Base-by-base conservation (phyloP, 2,797 vertebrate genomes). In the Sarcoramphus papa region DNA sequence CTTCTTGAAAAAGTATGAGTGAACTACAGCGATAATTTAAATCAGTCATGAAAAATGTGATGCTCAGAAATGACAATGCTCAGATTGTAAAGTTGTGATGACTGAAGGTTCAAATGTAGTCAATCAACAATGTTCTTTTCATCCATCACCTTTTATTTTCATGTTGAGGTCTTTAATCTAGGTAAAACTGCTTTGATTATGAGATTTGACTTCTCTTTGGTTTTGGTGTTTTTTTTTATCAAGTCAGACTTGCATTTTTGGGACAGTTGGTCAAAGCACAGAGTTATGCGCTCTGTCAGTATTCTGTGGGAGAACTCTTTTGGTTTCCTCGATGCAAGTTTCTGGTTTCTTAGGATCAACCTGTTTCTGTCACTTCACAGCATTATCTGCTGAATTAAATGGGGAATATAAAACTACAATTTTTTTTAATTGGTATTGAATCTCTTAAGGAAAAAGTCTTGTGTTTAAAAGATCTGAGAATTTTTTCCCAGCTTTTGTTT, bases 231-330 rank as follows among this genome's bases (percentile, higher is more conserved):
- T 18, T 13, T 10, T 37, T 33, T 21, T 31, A 33, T 62, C 14
- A 57, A 57, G 0, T 67, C 25, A 74, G 12, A 28, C 43, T 54
- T 45, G 10, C 0, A 1, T 64, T 95, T 85, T 88, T 85, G 23
- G 53, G 30, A 35, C 9, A 33, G 3, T 14, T 74, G 21, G 9
- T 88, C 24, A 54, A 77, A 63, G 24, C 28, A 73, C 18, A 68
- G 5, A 57, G 79, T n/a, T 69, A 20, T 30, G 5, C 0, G 1
- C 14, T 84, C 5, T 77, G 8, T 69, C 59, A 53, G 0, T 63
- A 23, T 77, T 64, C 5, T 69, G 9, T 33, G 22, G 31, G 56
- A 67, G 65, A 54, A 14, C 51, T 63, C 18, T 80, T 0, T 41
- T 70, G 23, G 30, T 65, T 83, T 85, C 37, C 6, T 10, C 51